These are phyloP conservation scores for Fragum sueziense DNA, from an alignment of 2,888 invertebrate species.

Conservation along the genomic window DNA sequence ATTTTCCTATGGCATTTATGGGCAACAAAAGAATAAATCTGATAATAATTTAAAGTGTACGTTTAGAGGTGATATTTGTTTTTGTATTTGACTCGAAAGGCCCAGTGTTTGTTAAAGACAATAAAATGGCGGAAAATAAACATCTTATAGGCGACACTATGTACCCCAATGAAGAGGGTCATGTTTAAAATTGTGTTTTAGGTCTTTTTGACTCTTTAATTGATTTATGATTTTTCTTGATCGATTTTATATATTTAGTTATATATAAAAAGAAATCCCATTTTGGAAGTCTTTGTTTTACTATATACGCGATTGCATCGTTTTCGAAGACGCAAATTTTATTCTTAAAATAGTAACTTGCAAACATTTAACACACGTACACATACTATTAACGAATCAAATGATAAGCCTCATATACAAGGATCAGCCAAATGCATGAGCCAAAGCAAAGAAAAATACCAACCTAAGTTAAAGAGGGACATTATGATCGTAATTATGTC, in stretches of 20 bases:
- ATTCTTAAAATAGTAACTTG: no score
- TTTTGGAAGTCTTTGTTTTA: background rate
- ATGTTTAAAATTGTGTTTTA: constrained; percentile 12
- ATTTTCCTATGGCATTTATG: no score
- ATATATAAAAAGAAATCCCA: background rate
- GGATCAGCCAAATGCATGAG: no score
- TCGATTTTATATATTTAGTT: background rate
- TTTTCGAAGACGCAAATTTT: no score
- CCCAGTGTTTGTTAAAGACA: constrained; percentile 56
- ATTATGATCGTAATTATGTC: no score
- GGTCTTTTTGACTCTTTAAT: constrained; percentile 11
- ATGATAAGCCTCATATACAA: no score
- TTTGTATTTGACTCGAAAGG: constrained; percentile 61
- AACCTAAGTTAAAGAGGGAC: no score
- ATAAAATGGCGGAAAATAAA: constrained; percentile 57
- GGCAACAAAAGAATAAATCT: background rate
- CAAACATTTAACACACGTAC: no score
- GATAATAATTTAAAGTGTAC: background rate
- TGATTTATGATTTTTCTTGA: background rate
- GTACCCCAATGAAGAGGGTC: background rate
- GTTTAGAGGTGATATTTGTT: constrained; percentile 54
- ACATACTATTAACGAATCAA: no score
- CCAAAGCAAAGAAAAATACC: no score
- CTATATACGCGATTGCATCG: no score
- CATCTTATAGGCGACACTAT: constrained; percentile 51